These are phyloP conservation scores for Propithecus deckenii DNA, from an alignment of 2,797 vertebrate genomes.

Conservation along the genomic window DNA sequence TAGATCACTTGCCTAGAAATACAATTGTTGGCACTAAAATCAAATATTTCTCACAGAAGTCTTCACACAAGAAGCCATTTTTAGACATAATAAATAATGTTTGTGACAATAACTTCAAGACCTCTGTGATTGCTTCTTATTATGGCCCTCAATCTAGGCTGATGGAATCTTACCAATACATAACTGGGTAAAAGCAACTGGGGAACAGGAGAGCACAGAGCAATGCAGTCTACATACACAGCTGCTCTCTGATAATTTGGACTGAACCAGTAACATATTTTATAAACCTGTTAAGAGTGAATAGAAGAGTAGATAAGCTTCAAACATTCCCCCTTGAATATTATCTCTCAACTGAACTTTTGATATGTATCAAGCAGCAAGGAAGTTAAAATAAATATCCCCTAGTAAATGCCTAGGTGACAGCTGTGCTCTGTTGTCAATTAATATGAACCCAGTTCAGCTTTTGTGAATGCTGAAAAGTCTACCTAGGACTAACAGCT, in stretches of 20 bases:
- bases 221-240: background rate
- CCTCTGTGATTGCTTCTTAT: background rate
- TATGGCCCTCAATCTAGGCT: background rate
- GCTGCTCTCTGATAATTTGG: background rate
- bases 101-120: conserved; percentile 15
- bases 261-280: background rate
- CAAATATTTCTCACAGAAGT: conserved; percentile 5
- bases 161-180: background rate
- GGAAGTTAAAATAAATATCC: background rate
- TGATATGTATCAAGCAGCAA: background rate
- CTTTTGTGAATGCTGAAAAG: background rate
- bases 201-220: background rate
- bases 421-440: background rate
- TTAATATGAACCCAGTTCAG: background rate
- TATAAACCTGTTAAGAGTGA: background rate
- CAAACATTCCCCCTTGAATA: background rate
- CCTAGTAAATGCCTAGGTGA: background rate
- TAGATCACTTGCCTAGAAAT: conserved; percentile 21
- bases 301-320: background rate
- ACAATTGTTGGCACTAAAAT: background rate
- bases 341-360: background rate
- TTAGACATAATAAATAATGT: background rate
- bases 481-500: background rate
- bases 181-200: background rate
- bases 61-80: conserved; percentile 12